Conservation (phyloP, 2,888 invertebrate species). For the Beris morrisii region DNA sequence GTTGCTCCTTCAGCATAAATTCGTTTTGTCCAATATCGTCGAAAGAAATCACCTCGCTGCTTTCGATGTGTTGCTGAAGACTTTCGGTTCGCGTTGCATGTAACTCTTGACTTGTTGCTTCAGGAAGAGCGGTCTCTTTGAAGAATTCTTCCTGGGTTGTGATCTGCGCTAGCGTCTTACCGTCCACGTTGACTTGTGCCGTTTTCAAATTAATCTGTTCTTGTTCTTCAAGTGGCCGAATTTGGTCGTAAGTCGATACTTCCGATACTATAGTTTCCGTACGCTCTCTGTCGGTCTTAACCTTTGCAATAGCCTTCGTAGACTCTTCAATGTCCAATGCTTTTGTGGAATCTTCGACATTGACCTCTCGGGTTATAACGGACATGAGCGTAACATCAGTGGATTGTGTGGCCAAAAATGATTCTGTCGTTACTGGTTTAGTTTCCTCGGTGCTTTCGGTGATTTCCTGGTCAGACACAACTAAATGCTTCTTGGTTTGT, state of each 20-base stretch:
- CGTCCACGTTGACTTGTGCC: neutral
- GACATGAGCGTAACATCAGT: constrained; percentile 6
- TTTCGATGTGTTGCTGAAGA: neutral
- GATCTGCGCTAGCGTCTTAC: neutral
- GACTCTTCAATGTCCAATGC: neutral
- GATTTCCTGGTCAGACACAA: neutral
- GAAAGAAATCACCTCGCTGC: constrained; percentile 3
- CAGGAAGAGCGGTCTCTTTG: neutral
- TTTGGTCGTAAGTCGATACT: neutral
- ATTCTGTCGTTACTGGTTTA: neutral
- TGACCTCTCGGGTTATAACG: neutral
- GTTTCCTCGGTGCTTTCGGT: neutral
- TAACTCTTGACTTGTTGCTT: neutral
- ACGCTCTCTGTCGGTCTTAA: neutral
- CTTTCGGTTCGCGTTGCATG: neutral
- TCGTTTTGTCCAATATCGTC: neutral
- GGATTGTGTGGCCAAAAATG: neutral
- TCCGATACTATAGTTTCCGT: neutral
- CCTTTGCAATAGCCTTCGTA: neutral
- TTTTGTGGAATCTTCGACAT: neutral
- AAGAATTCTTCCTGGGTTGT: neutral
- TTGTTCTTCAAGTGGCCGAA: neutral
- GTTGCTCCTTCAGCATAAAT: neutral
- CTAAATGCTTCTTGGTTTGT: neutral
- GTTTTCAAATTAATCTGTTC: neutral